Conservation (phyloP, 2,888 invertebrate species). For the Hydraecia micacea region DNA sequence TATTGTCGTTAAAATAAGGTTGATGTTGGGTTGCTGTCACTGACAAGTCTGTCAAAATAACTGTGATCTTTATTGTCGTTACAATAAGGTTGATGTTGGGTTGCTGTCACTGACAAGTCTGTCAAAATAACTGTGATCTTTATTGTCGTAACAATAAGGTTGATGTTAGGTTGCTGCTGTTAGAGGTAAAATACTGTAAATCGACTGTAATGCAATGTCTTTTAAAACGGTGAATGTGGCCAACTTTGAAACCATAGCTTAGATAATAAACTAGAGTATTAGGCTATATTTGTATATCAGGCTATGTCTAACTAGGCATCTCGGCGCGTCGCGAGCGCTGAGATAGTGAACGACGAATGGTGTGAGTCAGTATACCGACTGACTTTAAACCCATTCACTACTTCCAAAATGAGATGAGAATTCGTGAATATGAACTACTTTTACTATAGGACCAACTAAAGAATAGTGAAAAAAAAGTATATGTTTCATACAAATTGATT, state of each 20-base stretch:
- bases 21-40: too few species aligned
- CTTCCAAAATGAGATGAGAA: not conserved
- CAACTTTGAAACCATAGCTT: conserved; percentile 45
- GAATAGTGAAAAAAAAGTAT: not conserved
- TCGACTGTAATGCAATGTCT: too few species aligned
- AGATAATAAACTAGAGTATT: not conserved
- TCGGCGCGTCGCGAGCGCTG: conserved; percentile 9
- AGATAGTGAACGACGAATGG: not conserved
- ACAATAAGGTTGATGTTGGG: too few species aligned
- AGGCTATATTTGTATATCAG: not conserved
- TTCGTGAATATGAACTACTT: not conserved
- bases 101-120: too few species aligned
- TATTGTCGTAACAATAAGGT: too few species aligned
- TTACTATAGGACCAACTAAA: not conserved
- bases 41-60: too few species aligned
- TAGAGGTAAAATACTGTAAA: too few species aligned
- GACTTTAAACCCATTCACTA: not conserved
- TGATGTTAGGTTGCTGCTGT: too few species aligned
- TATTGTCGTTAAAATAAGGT: too few species aligned
- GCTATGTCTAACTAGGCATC: conserved; percentile 1
- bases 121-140: too few species aligned
- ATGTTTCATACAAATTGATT: not conserved
- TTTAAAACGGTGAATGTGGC: conserved; percentile 2
- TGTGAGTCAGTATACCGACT: not conserved
- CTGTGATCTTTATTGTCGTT: too few species aligned